Percentiles rank a stretch among this genome's conserved stretches.
Evolutionary conservation across 2,888 invertebrate species (phyloP).

Genomic region (Scotopteryx bipunctaria): DNA sequence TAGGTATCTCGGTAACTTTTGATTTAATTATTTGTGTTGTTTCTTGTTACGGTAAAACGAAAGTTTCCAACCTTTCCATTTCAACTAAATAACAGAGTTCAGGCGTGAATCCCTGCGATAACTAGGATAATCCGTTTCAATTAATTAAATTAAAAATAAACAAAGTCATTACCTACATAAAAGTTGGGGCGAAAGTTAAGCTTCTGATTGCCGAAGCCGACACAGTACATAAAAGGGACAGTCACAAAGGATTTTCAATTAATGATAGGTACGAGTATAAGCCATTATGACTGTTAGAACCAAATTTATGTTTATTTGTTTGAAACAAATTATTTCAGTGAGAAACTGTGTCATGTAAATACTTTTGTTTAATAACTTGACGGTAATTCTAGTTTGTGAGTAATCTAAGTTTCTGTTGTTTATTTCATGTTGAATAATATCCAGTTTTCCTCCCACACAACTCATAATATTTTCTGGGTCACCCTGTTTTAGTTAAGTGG

Average conservation of each 20-base stretch:
- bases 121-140: constrained; percentile 70
- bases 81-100: constrained; percentile 59
- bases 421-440: neutral
- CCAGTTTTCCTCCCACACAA: too few relatives aligned
- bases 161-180: constrained; percentile 70
- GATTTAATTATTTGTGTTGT: constrained; percentile 52
- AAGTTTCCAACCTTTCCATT: constrained; percentile 50
- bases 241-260: constrained; percentile 35
- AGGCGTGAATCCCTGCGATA: constrained; percentile 63
- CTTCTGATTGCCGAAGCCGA: constrained; percentile 49
- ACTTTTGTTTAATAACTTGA: neutral
- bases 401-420: neutral
- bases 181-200: constrained; percentile 57
- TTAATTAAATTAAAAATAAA: constrained; percentile 79
- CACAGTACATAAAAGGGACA: constrained; percentile 43
- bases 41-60: constrained; percentile 45
- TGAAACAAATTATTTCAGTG: constrained; percentile 8
- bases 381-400: neutral
- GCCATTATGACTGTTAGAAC: constrained; percentile 11
- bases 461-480: too few relatives aligned
- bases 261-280: constrained; percentile 24
- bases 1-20: constrained; percentile 45
- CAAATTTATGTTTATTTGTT: constrained; percentile 19
- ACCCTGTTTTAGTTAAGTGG: too few relatives aligned
- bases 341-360: constrained; percentile 1